A percentile compares a stretch with the other conserved stretches of the same genome.
Evolutionary conservation across 2,113 vertebrate species (phyloP).

Genomic region (Dipodomys ordii): DNA sequence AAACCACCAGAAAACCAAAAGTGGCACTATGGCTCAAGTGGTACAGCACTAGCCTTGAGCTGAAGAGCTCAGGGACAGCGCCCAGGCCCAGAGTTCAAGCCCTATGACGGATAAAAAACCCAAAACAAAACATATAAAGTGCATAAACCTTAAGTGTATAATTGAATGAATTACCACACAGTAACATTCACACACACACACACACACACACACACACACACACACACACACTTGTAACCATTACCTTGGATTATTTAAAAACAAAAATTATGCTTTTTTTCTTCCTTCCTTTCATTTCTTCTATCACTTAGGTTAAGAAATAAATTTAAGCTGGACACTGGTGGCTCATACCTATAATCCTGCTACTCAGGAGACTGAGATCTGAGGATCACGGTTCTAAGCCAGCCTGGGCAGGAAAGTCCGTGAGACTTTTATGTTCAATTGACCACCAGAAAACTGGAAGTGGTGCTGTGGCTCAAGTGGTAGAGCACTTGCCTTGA

Average conservation of each 20-base stretch:
- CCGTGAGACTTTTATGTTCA: too few species aligned
- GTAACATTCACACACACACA: not conserved
- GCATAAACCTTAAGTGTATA: not conserved
- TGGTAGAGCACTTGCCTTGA: too few species aligned
- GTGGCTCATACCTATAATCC: not conserved
- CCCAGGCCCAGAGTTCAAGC: too few species aligned
- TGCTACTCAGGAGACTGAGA: not conserved
- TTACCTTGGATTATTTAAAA: not conserved
- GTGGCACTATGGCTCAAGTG: too few species aligned
- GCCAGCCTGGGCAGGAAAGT: not conserved
- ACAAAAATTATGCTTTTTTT: not conserved
- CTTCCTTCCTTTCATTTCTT: not conserved
- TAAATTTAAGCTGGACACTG: not conserved
- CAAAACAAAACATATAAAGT: not conserved
- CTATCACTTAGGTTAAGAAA: slow-evolving; percentile 23
- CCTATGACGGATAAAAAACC: too few species aligned
- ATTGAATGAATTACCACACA: slow-evolving; percentile 11
- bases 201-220: slow-evolving; percentile 13
- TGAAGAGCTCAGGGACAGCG: too few species aligned
- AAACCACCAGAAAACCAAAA: too few species aligned
- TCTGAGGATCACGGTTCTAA: not conserved
- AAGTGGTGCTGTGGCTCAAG: too few species aligned
- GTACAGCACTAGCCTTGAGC: too few species aligned
- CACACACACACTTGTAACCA: not conserved
- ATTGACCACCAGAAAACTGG: too few species aligned